Evolutionary conservation across 2,797 vertebrate species (phyloP).

Genomic region (Scarus forsteni): DNA sequence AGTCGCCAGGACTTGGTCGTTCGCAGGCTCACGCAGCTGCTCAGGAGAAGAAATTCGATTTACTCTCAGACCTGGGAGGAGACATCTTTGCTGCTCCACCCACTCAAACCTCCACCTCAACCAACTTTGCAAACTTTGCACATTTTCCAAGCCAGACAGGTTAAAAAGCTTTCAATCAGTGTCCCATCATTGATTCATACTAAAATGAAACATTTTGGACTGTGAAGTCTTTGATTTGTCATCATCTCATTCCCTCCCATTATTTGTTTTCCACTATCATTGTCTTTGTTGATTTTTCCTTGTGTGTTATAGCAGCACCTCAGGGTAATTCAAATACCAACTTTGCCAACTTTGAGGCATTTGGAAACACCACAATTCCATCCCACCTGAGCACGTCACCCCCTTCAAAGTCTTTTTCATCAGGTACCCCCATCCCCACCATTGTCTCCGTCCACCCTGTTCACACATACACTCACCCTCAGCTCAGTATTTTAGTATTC

Average conservation of each 20-base stretch:
- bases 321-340: constrained; percentile 94
- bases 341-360: constrained; percentile 99
- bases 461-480: constrained; percentile 28
- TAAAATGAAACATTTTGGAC: not conserved
- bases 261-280: constrained; percentile 80
- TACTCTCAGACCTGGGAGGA: constrained; percentile 95
- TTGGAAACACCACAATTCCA: constrained; percentile 95
- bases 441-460: constrained; percentile 14
- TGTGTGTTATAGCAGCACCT: constrained; percentile 90
- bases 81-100: constrained; percentile 94
- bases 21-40: constrained; percentile 84
- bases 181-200: not conserved
- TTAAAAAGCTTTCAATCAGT: constrained; percentile 66
- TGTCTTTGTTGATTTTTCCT: constrained; percentile 66
- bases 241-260: constrained; percentile 42
- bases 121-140: constrained; percentile 99
- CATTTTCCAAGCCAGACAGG: constrained; percentile 97
- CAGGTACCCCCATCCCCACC: constrained; percentile 72
- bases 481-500: not conserved
- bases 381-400: constrained; percentile 95
- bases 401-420: constrained; percentile 85
- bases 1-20: constrained; percentile 93
- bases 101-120: constrained; percentile 86
- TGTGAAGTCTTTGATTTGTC: constrained; percentile 13
- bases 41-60: constrained; percentile 97